Evolutionary conservation across 92 coral and sea anemone genomes (phyloP).

Genomic region (Actinernus sp.): DNA sequence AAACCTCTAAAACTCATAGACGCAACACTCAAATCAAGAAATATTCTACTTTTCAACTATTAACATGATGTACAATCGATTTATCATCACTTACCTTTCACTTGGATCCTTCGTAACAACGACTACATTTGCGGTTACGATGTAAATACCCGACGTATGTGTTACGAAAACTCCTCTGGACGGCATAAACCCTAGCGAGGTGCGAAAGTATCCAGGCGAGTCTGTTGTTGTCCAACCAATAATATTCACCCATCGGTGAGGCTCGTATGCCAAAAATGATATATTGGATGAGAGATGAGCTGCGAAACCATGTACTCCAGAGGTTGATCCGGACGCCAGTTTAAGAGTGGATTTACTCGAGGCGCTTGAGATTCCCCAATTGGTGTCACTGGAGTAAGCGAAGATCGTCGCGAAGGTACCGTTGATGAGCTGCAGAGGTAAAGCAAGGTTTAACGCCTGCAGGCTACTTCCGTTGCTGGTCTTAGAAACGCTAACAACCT

Average conservation of each 20-base stretch:
- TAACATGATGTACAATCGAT: no score
- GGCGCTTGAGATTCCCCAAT: conserved; percentile 49
- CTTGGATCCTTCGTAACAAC: conserved; percentile 1
- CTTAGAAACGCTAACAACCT: conserved; percentile 30
- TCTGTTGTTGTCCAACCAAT: conserved; percentile 42
- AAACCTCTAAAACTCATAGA: no score
- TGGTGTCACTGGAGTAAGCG: conserved; percentile 38
- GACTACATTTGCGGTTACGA: conserved; percentile 30
- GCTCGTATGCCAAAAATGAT: conserved; percentile 7
- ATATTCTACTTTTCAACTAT: no score
- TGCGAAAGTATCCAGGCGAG: conserved; percentile 42
- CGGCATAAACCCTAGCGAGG: conserved; percentile 26
- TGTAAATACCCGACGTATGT: conserved; percentile 31
- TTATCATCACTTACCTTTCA: conserved; percentile 50
- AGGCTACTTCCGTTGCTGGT: conserved; percentile 9
- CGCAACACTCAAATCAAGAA: no score
- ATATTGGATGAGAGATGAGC: conserved; percentile 31
- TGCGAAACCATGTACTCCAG: conserved; percentile 36
- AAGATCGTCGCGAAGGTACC: conserved; percentile 37
- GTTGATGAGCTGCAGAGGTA: conserved; percentile 18
- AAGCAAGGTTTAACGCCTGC: conserved; percentile 38
- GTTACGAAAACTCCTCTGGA: conserved; percentile 37
- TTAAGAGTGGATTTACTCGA: conserved; percentile 57
- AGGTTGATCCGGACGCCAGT: conserved; percentile 21
- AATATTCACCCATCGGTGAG: conserved; percentile 26